phyloP scores from a whole-genome alignment of 2,113 vertebrate species.

The Cisticola juncidis region DNA sequence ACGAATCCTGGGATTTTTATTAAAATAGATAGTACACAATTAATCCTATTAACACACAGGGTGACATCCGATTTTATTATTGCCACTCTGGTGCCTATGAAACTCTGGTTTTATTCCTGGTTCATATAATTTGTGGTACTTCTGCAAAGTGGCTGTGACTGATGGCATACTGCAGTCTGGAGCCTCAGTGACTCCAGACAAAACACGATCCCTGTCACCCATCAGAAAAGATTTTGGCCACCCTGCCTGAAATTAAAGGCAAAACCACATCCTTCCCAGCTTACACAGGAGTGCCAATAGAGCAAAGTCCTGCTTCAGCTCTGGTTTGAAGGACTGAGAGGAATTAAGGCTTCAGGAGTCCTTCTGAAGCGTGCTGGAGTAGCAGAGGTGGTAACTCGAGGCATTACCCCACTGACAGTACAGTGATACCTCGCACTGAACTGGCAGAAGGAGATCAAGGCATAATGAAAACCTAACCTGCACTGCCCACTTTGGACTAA shows the following conservation, averaged over 20 bases:
- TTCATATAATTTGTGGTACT: not conserved
- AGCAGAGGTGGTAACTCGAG: not conserved
- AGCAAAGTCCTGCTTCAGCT: not conserved
- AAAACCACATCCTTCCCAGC: not conserved
- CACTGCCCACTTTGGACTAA: not conserved
- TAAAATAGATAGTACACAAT: not conserved
- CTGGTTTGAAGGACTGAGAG: not conserved
- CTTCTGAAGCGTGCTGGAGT: rapidly evolving
- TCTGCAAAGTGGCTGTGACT: not conserved
- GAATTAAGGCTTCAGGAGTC: not conserved
- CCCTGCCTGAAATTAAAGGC: not conserved
- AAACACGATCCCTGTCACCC: not conserved
- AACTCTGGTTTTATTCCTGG: not conserved
- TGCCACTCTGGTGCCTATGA: not conserved
- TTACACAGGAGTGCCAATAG: not conserved
- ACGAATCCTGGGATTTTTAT: not conserved
- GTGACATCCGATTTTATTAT: not conserved
- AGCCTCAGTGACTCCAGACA: not conserved
- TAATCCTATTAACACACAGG: not conserved
- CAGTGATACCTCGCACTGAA: not conserved
- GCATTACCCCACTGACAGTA: not conserved
- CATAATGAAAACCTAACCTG: not conserved
- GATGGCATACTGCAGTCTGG: rapidly evolving
- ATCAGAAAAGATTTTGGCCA: not conserved
- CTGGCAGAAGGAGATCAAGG: not conserved